Evolutionary conservation across 30 jellyfish, hydroid and myxozoan species (phyloP).

Genomic region (Haliclystus octoradiatus): DNA sequence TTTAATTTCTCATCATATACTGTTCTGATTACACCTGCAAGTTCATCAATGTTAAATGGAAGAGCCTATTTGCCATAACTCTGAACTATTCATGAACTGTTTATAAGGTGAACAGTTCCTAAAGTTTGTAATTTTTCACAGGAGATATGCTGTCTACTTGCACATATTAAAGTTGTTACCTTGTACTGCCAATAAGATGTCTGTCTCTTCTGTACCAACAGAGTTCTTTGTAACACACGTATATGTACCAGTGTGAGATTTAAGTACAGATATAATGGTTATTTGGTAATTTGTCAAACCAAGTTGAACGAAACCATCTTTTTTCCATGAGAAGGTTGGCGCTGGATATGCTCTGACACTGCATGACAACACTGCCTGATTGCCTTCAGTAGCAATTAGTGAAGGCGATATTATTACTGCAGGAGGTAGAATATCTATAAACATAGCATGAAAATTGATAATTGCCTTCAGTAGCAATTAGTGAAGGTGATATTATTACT

Average conservation of each 20-base stretch:
- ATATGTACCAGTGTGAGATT: background rate
- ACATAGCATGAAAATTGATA: background rate
- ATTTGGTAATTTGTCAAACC: background rate
- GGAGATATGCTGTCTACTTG: no score
- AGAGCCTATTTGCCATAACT: no score
- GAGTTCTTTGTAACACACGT: background rate
- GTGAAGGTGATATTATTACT: background rate
- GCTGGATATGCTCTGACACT: constrained; percentile 30
- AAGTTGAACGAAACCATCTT: background rate
- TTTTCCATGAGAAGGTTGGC: constrained; percentile 20
- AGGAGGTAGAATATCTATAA: constrained; percentile 5
- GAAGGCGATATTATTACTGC: constrained; percentile 7
- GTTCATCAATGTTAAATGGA: no score
- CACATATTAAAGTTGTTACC: no score
- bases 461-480: background rate
- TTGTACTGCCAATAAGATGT: background rate
- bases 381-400: constrained; percentile 10
- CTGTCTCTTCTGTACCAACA: background rate
- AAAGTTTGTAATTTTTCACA: no score
- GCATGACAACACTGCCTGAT: constrained; percentile 5
- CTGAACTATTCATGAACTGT: no score
- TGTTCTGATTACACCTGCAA: no score
- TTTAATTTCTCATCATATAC: no score
- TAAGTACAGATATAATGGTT: constrained; percentile 3
- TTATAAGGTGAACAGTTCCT: no score